Evolutionary conservation across 2,888 invertebrate genomes (phyloP).

Genomic region (Eupithecia pulchellata): DNA sequence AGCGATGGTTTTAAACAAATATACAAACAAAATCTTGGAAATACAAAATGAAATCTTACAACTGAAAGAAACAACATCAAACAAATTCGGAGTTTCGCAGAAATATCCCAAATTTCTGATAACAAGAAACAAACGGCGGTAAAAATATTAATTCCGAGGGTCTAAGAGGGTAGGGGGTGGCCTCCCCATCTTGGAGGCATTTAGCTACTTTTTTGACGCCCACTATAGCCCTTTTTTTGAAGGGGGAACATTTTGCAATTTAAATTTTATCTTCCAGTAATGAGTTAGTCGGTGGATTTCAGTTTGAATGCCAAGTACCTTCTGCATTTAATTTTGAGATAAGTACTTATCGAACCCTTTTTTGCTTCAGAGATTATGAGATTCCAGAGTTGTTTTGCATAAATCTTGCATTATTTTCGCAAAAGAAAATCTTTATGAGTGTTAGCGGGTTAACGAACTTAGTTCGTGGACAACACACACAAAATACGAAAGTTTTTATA

Average conservation of each 20-base stretch:
- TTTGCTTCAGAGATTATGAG: slow-evolving; percentile 26
- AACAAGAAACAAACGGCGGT: slow-evolving; percentile 64
- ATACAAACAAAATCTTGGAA: slow-evolving; percentile 17
- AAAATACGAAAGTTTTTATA: too few relatives aligned
- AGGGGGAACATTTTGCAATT: slow-evolving; percentile 77
- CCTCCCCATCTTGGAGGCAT: slow-evolving; percentile 52
- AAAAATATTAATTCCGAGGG: slow-evolving; percentile 71
- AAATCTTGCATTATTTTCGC: neutral
- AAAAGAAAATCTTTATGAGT: too few relatives aligned
- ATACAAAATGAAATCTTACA: slow-evolving; percentile 32
- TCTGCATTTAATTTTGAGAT: slow-evolving; percentile 43
- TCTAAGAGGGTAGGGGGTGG: slow-evolving; percentile 47
- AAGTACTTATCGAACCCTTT: slow-evolving; percentile 32
- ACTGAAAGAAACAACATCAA: slow-evolving; percentile 43
- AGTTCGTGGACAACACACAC: too few relatives aligned
- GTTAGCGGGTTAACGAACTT: too few relatives aligned
- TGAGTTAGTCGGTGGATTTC: slow-evolving; percentile 63
- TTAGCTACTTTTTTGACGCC: slow-evolving; percentile 76
- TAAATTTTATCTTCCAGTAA: slow-evolving; percentile 81
- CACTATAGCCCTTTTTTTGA: slow-evolving; percentile 75
- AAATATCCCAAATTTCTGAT: slow-evolving; percentile 59
- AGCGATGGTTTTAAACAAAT: neutral
- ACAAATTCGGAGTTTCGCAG: slow-evolving; percentile 30
- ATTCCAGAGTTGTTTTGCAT: slow-evolving; percentile 12
- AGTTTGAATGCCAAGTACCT: slow-evolving; percentile 45